Percentiles rank a stretch among this genome's conserved stretches.
phyloP scores from a whole-genome alignment of 2,113 vertebrate species.

The Leptobrachium leishanense region DNA sequence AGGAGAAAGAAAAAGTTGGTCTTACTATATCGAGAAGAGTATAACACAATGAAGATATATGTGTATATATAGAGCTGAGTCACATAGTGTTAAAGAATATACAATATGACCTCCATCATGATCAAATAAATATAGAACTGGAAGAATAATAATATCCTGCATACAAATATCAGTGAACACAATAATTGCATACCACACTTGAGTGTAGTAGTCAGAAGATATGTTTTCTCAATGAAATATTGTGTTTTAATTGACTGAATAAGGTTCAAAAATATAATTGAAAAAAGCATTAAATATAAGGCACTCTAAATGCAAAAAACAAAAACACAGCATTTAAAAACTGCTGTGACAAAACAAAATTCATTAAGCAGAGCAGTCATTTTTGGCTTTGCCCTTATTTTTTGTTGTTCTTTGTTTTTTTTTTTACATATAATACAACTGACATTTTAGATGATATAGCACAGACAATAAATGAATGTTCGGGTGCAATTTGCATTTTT shows the following conservation, averaged over 20 bases:
- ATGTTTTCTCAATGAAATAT: constrained; percentile 66
- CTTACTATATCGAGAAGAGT: not conserved
- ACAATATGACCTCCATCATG: too few species aligned
- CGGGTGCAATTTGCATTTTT: constrained; percentile 70
- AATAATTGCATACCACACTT: constrained; percentile 69
- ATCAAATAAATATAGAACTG: constrained; percentile 48
- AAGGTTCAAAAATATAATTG: constrained; percentile 74
- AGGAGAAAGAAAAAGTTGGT: not conserved
- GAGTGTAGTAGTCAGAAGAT: constrained; percentile 67
- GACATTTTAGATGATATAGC: constrained; percentile 72
- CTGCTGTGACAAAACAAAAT: constrained; percentile 66
- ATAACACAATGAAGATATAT: not conserved
- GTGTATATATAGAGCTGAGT: not conserved
- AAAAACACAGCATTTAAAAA: constrained; percentile 70
- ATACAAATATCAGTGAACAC: constrained; percentile 60
- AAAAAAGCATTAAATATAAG: constrained; percentile 99
- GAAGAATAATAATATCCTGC: constrained; percentile 64
- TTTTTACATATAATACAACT: constrained; percentile 72
- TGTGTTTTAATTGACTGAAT: constrained; percentile 74
- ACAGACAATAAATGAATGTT: constrained; percentile 72
- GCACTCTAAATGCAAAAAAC: constrained; percentile 98
- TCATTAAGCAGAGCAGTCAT: constrained; percentile 74
- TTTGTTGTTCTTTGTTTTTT: constrained; percentile 23
- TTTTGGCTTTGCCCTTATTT: constrained; percentile 81
- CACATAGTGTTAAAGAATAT: not conserved